Evolutionary conservation across 2,797 vertebrate species (phyloP).

Genomic region (Cyclura pinguis): DNA sequence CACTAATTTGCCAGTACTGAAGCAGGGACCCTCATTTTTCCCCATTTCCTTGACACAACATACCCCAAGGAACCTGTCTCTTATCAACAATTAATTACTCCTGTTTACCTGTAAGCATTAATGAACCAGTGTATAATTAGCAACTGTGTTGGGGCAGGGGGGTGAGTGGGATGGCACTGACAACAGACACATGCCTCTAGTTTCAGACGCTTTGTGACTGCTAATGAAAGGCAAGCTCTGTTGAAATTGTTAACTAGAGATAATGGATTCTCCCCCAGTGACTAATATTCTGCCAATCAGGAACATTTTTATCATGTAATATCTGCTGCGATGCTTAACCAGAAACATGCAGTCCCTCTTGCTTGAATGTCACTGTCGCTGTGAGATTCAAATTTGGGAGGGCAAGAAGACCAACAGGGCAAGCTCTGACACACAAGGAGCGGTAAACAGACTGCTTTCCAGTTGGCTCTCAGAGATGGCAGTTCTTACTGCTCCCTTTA

Average conservation of each 20-base stretch:
- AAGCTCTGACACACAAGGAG: neutral
- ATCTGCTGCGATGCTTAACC: slow-evolving; percentile 27
- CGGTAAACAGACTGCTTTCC: slow-evolving; percentile 29
- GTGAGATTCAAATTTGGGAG: neutral
- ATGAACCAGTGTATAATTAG: slow-evolving; percentile 59
- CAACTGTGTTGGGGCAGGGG: slow-evolving; percentile 27
- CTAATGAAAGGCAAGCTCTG: slow-evolving; percentile 59
- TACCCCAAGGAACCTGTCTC: slow-evolving; percentile 62
- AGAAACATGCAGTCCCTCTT: neutral
- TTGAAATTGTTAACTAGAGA: slow-evolving; percentile 53
- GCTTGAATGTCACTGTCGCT: slow-evolving; percentile 30
- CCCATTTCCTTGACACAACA: slow-evolving; percentile 67
- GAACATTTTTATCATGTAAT: slow-evolving; percentile 44
- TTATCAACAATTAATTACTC: slow-evolving; percentile 68
- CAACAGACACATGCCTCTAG: slow-evolving; percentile 42
- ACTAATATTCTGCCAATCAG: slow-evolving; percentile 59
- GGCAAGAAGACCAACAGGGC: neutral
- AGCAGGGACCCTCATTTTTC: slow-evolving; percentile 57
- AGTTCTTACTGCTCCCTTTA: neutral
- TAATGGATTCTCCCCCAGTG: slow-evolving; percentile 62
- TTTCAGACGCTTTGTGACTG: slow-evolving; percentile 50
- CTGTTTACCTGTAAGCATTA: slow-evolving; percentile 55
- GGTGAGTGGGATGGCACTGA: slow-evolving; percentile 46
- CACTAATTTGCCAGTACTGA: slow-evolving; percentile 65
- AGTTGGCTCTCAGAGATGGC: neutral